Evolutionary conservation across 2,888 invertebrate genomes (phyloP).

Genomic region (Drosophila borborema): DNA sequence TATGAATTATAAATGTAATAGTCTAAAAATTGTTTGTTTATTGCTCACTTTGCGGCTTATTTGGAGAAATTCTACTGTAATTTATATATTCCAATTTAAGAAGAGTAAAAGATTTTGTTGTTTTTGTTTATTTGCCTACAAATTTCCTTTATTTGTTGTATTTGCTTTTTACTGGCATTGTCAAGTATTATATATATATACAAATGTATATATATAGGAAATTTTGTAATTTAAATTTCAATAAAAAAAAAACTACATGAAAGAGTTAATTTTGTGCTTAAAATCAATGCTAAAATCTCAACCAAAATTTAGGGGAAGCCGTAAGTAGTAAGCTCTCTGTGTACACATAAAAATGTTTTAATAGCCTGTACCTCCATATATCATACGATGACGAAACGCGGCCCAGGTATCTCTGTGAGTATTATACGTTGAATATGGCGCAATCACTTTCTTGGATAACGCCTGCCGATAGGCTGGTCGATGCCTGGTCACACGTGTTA

Average conservation of each 20-base stretch:
- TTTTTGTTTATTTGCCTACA: background rate
- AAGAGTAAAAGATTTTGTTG: background rate
- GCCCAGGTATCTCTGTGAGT: slow-evolving; percentile 64
- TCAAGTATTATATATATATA: background rate
- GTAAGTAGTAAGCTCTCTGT: background rate
- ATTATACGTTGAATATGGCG: slow-evolving; percentile 56
- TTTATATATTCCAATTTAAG: background rate
- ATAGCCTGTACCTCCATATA: slow-evolving; percentile 50
- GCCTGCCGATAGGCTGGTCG: accelerated
- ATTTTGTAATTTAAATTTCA: background rate
- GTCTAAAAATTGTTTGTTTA: background rate
- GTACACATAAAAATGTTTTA: slow-evolving; percentile 15
- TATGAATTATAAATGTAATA: background rate
- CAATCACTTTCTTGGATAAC: slow-evolving; percentile 51
- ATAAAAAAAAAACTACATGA: background rate
- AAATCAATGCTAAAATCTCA: background rate
- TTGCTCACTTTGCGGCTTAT: background rate
- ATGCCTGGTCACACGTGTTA: slow-evolving; percentile 21
- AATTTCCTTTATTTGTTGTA: slow-evolving; percentile 1
- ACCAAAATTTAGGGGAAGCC: background rate
- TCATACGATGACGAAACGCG: slow-evolving; percentile 59
- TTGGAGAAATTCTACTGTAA: background rate
- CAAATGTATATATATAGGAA: background rate
- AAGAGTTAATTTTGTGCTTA: background rate
- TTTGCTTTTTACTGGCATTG: background rate